Evolutionary conservation across 2,113 vertebrate species (phyloP).

Genomic region (Serinus canaria): DNA sequence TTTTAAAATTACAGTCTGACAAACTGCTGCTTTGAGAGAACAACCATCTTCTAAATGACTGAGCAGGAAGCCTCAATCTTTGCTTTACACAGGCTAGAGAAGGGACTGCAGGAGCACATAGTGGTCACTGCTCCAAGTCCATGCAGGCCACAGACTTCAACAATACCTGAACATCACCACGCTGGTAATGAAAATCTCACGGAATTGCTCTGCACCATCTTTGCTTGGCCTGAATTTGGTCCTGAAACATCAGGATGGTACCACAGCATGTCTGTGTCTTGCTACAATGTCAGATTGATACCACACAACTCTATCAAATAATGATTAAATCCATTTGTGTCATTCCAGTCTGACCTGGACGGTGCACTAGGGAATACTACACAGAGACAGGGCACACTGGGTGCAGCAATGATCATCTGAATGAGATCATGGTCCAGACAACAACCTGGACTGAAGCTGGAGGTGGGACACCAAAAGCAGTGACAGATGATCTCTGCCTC

Average conservation of each 20-base stretch:
- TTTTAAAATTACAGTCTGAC: slow-evolving; percentile 55
- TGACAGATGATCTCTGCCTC: background rate
- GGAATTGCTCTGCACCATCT: background rate
- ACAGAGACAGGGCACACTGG: background rate
- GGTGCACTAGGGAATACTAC: background rate
- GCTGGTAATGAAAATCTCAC: background rate
- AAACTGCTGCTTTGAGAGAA: slow-evolving; percentile 27
- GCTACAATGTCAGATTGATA: background rate
- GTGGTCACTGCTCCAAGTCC: background rate
- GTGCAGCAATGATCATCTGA: background rate
- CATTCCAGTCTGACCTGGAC: background rate
- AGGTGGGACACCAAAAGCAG: background rate
- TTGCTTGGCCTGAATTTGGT: background rate
- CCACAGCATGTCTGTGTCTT: background rate
- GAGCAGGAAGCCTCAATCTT: background rate
- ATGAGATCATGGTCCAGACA: background rate
- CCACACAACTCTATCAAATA: background rate
- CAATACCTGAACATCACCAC: background rate
- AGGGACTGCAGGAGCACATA: rapidly evolving
- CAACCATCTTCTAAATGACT: background rate
- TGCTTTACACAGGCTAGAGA: background rate
- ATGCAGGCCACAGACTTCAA: rapidly evolving
- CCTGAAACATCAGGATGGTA: background rate
- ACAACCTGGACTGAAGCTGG: background rate
- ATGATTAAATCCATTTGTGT: background rate